These are phyloP conservation scores for Steatocranus sp. DNA, from an alignment of 2,797 vertebrate species.

Conservation along the genomic window DNA sequence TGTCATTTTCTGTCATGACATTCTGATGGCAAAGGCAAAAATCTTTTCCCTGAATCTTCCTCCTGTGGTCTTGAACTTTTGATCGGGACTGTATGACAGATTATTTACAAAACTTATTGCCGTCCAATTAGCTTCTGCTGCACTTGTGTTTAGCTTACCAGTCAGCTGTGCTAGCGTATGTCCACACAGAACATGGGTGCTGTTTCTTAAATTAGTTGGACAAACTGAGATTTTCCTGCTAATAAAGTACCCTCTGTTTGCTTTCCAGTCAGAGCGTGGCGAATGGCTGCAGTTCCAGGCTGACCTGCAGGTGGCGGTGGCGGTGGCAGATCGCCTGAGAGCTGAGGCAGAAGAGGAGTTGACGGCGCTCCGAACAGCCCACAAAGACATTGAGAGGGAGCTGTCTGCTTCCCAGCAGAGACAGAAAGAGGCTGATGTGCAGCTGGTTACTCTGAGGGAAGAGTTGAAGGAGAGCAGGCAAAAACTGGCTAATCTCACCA, in stretches of 20 bases:
- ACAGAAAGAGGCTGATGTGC: conserved; percentile 63
- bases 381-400: conserved; percentile 62
- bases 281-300: conserved; percentile 83
- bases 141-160: not conserved
- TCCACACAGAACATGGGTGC: not conserved
- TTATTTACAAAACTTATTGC: not conserved
- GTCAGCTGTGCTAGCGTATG: not conserved
- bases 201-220: not conserved
- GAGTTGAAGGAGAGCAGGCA: conserved; percentile 67
- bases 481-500: conserved; percentile 30
- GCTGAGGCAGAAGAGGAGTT: conserved; percentile 77
- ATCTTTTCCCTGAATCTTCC: rapidly evolving
- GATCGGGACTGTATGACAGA: not conserved
- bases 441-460: conserved; percentile 58
- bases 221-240: not conserved
- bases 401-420: conserved; percentile 59
- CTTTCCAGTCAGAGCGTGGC: conserved; percentile 65
- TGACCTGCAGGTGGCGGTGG: conserved; percentile 80
- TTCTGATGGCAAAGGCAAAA: not conserved
- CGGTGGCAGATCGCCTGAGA: conserved; percentile 77
- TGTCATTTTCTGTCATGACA: not conserved
- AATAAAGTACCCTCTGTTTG: not conserved
- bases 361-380: conserved; percentile 29
- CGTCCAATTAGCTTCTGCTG: not conserved
- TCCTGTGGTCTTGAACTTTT: not conserved